phyloP scores from a whole-genome alignment of 2,888 invertebrate species.

The Phania funesta region DNA sequence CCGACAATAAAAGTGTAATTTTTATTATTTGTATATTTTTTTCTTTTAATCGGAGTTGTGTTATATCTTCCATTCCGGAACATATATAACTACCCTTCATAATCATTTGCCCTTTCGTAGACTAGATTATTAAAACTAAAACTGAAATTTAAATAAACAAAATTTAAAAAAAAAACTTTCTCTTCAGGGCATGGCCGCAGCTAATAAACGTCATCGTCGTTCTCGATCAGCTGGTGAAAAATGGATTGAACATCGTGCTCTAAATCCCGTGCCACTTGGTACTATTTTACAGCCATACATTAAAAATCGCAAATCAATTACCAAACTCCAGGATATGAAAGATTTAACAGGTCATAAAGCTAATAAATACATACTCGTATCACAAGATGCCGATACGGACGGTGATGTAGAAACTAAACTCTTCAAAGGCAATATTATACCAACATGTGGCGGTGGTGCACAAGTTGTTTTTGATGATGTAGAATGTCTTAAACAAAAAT shows the following conservation, averaged over 20 bases:
- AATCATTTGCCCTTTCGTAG: too few relatives aligned
- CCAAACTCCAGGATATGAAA: constrained; percentile 89
- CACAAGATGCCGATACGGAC: constrained; percentile 94
- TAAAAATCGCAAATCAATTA: constrained; percentile 90
- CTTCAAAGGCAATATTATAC: constrained; percentile 96
- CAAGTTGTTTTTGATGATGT: constrained; percentile 97
- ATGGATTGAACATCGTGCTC: constrained; percentile 95
- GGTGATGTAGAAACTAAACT: constrained; percentile 96
- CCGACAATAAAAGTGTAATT: too few relatives aligned
- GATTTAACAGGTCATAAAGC: constrained; percentile 86
- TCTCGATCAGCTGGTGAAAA: constrained; percentile 89
- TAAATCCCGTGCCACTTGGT: constrained; percentile 89
- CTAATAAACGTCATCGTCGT: constrained; percentile 88
- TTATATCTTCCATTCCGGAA: too few relatives aligned
- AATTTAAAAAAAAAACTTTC: not conserved
- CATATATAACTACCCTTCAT: too few relatives aligned
- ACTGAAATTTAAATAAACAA: too few relatives aligned
- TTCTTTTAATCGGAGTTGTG: too few relatives aligned
- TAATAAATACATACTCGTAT: constrained; percentile 94
- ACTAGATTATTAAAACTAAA: too few relatives aligned
- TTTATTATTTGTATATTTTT: too few relatives aligned
- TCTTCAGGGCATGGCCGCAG: constrained; percentile 84
- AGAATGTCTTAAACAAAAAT: constrained; percentile 91
- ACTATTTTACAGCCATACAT: constrained; percentile 94
- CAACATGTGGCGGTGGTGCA: constrained; percentile 96